phyloP scores from a whole-genome alignment of 2,113 vertebrate species.

The Anoura caudifer region DNA sequence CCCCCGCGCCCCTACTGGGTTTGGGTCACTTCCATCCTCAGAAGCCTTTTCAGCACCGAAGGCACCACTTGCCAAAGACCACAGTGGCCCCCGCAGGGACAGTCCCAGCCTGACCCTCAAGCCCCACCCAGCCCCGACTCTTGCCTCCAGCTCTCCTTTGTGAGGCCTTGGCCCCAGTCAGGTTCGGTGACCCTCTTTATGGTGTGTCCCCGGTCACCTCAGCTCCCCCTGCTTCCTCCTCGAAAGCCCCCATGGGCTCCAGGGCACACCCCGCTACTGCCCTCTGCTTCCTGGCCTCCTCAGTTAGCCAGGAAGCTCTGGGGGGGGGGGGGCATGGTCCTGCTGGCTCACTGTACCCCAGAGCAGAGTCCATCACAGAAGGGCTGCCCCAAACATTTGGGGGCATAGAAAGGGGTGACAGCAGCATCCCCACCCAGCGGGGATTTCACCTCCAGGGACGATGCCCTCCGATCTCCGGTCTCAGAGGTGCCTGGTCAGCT shows the following conservation, averaged over 20 bases:
- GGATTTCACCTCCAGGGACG: rapidly evolving
- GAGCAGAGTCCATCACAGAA: background rate
- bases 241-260: rapidly evolving
- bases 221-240: background rate
- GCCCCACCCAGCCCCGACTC: background rate
- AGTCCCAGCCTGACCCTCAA: background rate
- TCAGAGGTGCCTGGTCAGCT: rapidly evolving
- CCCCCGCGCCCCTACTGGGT: rapidly evolving
- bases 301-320: rapidly evolving
- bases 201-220: rapidly evolving
- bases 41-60: background rate
- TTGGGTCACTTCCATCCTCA: background rate
- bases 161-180: background rate
- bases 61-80: background rate
- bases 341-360: no score
- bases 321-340: rapidly evolving
- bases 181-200: rapidly evolving
- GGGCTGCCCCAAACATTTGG: background rate
- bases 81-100: background rate
- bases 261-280: rapidly evolving
- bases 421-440: background rate
- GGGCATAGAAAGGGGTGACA: background rate
- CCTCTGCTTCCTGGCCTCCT: background rate
- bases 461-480: background rate
- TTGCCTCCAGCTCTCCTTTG: no score